phyloP scores from a whole-genome alignment of 2,888 invertebrate genomes.

The Hypomecis punctinalis region DNA sequence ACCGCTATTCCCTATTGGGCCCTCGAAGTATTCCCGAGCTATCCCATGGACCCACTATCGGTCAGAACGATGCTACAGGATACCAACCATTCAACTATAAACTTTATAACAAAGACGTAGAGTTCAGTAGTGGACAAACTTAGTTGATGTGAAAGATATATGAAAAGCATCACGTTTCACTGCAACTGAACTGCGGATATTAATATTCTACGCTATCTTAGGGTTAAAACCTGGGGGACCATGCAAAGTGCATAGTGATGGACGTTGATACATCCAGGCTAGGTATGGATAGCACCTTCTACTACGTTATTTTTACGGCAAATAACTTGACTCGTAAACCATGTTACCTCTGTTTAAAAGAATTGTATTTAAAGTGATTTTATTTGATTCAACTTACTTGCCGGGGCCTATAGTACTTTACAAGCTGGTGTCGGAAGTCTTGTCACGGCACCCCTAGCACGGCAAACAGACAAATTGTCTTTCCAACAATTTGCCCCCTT shows the following conservation, averaged over 20 bases:
- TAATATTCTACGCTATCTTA: slow-evolving; percentile 59
- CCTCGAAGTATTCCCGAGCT: slow-evolving; percentile 20
- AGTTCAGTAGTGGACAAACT: slow-evolving; percentile 17
- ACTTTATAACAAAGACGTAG: slow-evolving; percentile 8
- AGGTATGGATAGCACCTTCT: no score
- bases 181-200: slow-evolving; percentile 51
- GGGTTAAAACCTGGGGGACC: slow-evolving; percentile 44
- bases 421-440: no score
- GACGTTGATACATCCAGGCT: slow-evolving; percentile 8
- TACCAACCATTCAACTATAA: not conserved
- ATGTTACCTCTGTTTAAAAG: no score
- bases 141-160: not conserved
- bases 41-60: slow-evolving; percentile 22
- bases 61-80: slow-evolving; percentile 10
- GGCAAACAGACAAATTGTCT: no score
- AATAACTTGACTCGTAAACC: no score
- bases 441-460: no score
- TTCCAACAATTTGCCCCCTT: no score
- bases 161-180: slow-evolving; percentile 26
- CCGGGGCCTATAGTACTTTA: no score
- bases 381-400: no score
- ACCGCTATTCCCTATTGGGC: slow-evolving; percentile 24
- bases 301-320: no score
- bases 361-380: no score
- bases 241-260: slow-evolving; percentile 41